Conservation (phyloP, 1,140 invertebrate genomes). For the Holotrichia oblita region DNA sequence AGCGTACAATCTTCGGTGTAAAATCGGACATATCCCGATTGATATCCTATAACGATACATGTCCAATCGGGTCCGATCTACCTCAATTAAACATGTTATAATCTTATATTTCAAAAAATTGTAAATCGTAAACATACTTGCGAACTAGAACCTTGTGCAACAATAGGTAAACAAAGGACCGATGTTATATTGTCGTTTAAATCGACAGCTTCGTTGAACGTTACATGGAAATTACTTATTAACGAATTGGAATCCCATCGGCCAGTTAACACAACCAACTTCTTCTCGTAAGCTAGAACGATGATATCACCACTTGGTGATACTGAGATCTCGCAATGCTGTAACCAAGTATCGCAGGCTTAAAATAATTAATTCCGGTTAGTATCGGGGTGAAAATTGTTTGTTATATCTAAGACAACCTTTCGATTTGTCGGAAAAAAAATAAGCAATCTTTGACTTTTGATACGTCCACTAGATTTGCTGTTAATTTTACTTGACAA, state of each 20-base stretch:
- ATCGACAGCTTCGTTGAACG: conserved; percentile 66
- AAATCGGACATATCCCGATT: conserved; percentile 84
- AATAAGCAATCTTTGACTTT: conserved; percentile 69
- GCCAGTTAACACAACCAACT: conserved; percentile 72
- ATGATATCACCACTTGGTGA: conserved; percentile 78
- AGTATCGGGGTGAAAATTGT: conserved; percentile 43
- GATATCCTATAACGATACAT: conserved; percentile 88
- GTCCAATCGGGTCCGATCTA: conserved; percentile 90
- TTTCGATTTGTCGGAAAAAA: conserved; percentile 63
- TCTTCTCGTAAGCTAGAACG: conserved; percentile 72
- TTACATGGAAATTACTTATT: conserved; percentile 63
- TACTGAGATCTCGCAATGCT: conserved; percentile 74
- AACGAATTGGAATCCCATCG: conserved; percentile 67
- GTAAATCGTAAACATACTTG: conserved; percentile 48
- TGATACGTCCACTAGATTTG: conserved; percentile 70
- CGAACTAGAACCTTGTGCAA: conserved; percentile 55
- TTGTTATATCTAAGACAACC: conserved; percentile 46
- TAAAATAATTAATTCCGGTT: conserved; percentile 52
- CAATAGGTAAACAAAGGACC: conserved; percentile 65
- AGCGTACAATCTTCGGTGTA: conserved; percentile 89
- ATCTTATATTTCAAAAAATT: conserved; percentile 47
- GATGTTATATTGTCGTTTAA: conserved; percentile 64
- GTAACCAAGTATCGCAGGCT: conserved; percentile 75
- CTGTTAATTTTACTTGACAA: conserved; percentile 75
- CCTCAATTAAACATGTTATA: conserved; percentile 49